Conservation (phyloP, 2,797 vertebrate species). For the Labroides dimidiatus region DNA sequence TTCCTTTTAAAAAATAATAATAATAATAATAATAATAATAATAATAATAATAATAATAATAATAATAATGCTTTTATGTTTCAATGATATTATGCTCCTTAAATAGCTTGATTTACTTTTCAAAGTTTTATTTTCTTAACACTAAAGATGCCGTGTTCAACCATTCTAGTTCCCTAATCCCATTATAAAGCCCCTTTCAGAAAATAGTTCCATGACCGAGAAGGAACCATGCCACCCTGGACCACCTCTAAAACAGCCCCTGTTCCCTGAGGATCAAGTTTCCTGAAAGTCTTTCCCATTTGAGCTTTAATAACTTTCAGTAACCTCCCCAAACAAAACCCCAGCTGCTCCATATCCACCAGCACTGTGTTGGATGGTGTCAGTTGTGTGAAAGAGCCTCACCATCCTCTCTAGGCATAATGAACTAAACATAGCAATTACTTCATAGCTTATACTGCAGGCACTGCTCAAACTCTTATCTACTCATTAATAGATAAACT, state of each 20-base stretch:
- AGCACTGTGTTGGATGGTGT: slow-evolving; percentile 28
- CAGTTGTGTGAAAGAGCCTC: slow-evolving; percentile 49
- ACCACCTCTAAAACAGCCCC: background rate
- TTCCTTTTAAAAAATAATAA: too few species aligned
- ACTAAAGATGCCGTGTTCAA: too few species aligned
- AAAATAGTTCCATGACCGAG: too few species aligned
- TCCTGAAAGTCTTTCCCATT: slow-evolving; percentile 27
- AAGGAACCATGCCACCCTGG: background rate
- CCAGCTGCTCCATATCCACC: slow-evolving; percentile 45
- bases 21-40: too few species aligned
- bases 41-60: too few species aligned
- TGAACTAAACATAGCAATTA: slow-evolving; percentile 63
- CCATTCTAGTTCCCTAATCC: too few species aligned
- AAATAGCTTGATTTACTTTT: too few species aligned
- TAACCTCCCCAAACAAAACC: slow-evolving; percentile 29
- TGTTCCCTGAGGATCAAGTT: slow-evolving; percentile 16
- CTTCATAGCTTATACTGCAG: slow-evolving; percentile 56
- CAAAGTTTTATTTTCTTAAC: too few species aligned
- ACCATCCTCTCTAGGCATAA: slow-evolving; percentile 46
- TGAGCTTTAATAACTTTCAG: slow-evolving; percentile 35
- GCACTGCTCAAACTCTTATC: slow-evolving; percentile 59
- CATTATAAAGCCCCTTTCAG: too few species aligned
- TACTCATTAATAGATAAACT: slow-evolving; percentile 74
- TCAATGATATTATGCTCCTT: too few species aligned
- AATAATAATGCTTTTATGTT: too few species aligned